These are phyloP conservation scores for Myzus persicae DNA, from an alignment of 1,140 invertebrate genomes.

Conservation along the genomic window DNA sequence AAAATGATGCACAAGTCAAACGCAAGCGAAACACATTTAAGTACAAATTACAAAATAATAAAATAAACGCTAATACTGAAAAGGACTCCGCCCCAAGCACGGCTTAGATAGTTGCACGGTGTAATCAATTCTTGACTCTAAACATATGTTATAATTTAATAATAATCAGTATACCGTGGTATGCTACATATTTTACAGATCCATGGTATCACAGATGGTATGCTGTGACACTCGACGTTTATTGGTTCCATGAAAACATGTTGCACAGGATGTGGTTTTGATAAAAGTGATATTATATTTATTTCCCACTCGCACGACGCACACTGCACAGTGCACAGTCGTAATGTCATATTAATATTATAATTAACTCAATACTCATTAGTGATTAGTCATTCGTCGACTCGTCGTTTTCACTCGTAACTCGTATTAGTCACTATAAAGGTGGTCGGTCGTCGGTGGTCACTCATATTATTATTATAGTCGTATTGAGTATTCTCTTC, in stretches of 20 bases:
- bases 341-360: too few relatives aligned
- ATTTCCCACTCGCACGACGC: background rate
- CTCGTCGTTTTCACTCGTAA: background rate
- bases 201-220: too few relatives aligned
- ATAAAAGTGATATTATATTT: background rate
- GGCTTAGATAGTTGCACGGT: background rate
- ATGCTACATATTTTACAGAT: too few relatives aligned
- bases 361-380: too few relatives aligned
- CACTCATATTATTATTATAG: too few relatives aligned
- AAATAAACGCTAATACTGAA: background rate
- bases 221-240: background rate
- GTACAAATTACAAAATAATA: background rate
- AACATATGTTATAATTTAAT: conserved; percentile 20
- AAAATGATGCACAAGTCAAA: background rate
- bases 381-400: too few relatives aligned
- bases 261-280: background rate
- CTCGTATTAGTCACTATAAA: too few relatives aligned
- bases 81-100: conserved; percentile 50
- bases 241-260: conserved; percentile 7
- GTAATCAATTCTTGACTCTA: conserved; percentile 18
- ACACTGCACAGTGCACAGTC: too few relatives aligned
- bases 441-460: too few relatives aligned
- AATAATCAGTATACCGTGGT: background rate
- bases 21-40: background rate
- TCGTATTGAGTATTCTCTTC: background rate